Percentiles rank a stretch among this genome's conserved stretches.
phyloP scores from a whole-genome alignment of 2,113 vertebrate species.

The Pipa parva region DNA sequence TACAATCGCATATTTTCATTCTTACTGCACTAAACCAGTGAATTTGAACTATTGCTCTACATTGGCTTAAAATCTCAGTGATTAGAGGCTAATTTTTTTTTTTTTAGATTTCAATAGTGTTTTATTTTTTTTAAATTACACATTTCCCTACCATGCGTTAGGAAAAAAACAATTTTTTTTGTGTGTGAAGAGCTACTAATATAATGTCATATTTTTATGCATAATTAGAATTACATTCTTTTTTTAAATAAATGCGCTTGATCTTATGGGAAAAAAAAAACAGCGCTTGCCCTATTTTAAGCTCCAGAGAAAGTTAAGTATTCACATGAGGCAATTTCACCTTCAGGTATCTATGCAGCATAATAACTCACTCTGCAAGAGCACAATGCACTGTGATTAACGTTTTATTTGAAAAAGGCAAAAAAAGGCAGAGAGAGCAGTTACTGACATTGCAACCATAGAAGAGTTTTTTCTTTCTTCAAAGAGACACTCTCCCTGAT shows the following conservation, averaged over 20 bases:
- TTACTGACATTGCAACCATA: slow-evolving; percentile 24
- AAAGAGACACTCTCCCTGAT: slow-evolving; percentile 25
- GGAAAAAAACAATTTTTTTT: no score
- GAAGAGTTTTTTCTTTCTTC: slow-evolving; percentile 32
- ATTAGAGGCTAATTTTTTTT: no score
- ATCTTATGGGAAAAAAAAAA: slow-evolving; percentile 15
- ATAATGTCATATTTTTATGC: no score
- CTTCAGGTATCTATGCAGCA: slow-evolving; percentile 30
- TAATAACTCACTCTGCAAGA: slow-evolving; percentile 40
- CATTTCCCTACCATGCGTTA: no score
- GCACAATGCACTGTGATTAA: slow-evolving; percentile 36
- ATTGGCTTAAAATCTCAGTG: no score
- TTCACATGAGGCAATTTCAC: slow-evolving; percentile 35
- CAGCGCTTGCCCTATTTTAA: slow-evolving; percentile 32
- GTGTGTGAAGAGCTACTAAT: no score
- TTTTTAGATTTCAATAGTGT: no score
- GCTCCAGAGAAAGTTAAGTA: slow-evolving; percentile 30
- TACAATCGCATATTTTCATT: no score
- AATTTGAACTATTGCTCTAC: no score
- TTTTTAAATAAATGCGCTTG: slow-evolving; percentile 36
- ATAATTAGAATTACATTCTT: slow-evolving; percentile 18
- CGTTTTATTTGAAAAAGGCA: slow-evolving; percentile 41
- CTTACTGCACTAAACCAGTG: no score
- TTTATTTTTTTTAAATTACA: no score
- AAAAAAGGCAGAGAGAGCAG: slow-evolving; percentile 22